These are phyloP conservation scores for Pyrrhosoma nymphula DNA, from an alignment of 2,888 invertebrate species.

Conservation along the genomic window DNA sequence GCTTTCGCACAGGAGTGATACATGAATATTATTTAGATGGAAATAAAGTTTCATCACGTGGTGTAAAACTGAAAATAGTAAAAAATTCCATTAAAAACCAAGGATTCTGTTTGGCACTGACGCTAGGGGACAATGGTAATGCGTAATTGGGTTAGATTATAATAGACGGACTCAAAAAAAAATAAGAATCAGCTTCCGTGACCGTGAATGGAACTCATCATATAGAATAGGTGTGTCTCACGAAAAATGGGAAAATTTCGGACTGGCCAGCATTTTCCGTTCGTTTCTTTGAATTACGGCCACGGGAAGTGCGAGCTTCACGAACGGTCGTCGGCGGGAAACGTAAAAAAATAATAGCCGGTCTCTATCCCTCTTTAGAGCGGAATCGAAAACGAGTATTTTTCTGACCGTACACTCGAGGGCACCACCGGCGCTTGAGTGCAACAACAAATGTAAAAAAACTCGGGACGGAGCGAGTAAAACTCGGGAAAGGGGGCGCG, in stretches of 20 bases:
- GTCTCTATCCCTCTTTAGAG: background rate
- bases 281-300: background rate
- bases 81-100: too few species aligned
- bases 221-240: too few species aligned
- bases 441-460: too few species aligned
- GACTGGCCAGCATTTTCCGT: background rate
- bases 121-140: background rate
- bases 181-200: too few species aligned
- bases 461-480: background rate
- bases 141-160: background rate
- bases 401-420: background rate
- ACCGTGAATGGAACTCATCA: too few species aligned
- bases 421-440: background rate
- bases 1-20: too few species aligned
- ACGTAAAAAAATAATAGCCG: background rate
- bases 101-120: too few species aligned
- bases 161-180: too few species aligned
- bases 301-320: too few species aligned
- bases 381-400: background rate
- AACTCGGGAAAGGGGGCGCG: background rate
- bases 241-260: background rate
- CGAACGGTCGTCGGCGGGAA: background rate
- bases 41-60: too few species aligned
- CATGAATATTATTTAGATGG: too few species aligned
- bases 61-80: too few species aligned